Base-by-base conservation (phyloP, 2,888 invertebrate species). In the Ochlodes sylvanus region DNA sequence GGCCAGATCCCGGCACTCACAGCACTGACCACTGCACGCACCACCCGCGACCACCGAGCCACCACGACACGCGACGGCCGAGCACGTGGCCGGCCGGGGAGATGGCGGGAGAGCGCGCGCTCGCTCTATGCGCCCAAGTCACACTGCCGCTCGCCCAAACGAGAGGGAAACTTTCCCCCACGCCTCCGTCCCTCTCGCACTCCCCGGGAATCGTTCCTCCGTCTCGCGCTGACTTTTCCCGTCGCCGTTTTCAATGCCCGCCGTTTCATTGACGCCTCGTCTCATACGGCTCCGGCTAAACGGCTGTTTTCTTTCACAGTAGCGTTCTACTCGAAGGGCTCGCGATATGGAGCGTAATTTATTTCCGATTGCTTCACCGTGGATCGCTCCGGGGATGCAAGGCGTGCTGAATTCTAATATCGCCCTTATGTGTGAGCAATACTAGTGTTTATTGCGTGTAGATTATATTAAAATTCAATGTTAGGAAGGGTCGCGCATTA, bases 131-230 rank as follows among this genome's bases (percentile, higher is more conserved):
- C 85, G 83, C 83, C 81, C 80, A 63, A 75, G 75, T 75, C 76
- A 72, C 80, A 88, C 88, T 88, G 85, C 76, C 80, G 79, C 79
- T 80, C 70, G 75, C 81, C 84, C 87, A 82, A 88, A 85, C 87
- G 90, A 90, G 88, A 92, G 90, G 87, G 90, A 92, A 92, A 91
- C 79, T 85, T 79, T 79, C 86, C 87, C 88, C 82, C 73, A 72
- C 63, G 54, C 62, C 19, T 56, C 74, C 71, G n/a, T 83, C 85
- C 72, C 78, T 70, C 62, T 81, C 79, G 7, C 71, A 60, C 80
- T 3, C 17, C 41, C 17, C 32, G 60, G 47, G 21, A 64, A 41
- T 34, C 41, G 47, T 72, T 71, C 79, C 70, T 73, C 77, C 73
- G 71, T 87, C 80, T 79, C 86, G 56, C 68, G 70, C 74, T 77